Base-by-base conservation (phyloP, 2,113 vertebrate genomes). In the Protobothrops flavoviridis region DNA sequence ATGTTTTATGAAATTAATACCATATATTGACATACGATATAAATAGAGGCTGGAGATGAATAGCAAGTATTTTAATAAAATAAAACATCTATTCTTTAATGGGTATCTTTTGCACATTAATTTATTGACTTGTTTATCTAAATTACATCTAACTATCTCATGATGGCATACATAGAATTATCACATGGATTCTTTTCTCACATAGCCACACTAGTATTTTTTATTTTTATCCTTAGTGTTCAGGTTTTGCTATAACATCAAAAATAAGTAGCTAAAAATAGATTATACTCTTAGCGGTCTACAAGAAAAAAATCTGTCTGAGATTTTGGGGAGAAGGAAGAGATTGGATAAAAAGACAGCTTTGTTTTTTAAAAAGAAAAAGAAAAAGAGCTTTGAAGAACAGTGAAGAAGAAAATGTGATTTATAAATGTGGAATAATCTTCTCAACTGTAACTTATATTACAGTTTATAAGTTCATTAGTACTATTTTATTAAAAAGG, bases 401-500 rank as follows among this genome's bases (percentile, higher is more conserved):
- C 48, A 87, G 3, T 92, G 24, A 33, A 92, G 20, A 89, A 55
- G 33, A 15, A 69, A 69, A 85, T 33, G 8, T 50, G 29, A 33
- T 74, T 33, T 74, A 74, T 74, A 74, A 43, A 81, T 43, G 21
- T 59, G 20, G 11, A 20, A 8, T 57, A 26, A 12, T 48, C 5
- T 29, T 39, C 29, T 85, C 92, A 59, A 29, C 4, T 48, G 86
- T 50, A 39, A 59, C 93, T 89, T n/a, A 56, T 91, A 0, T 0
- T 1, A 90, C 74, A 13, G 9, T 24, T 26, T 2, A 3, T 23
- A 56, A 29, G 1, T 48, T 1, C 5, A 15, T 59, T 50, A 91
- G 33, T 88, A 93, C 50, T 91, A 94, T 93, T 96, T 96, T 59
- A 39, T 89, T 94, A 21, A 81, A 81, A 81, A 81, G 33, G 2